These are phyloP conservation scores for Serinus canaria DNA, from an alignment of 2,113 vertebrate genomes.

Conservation along the genomic window DNA sequence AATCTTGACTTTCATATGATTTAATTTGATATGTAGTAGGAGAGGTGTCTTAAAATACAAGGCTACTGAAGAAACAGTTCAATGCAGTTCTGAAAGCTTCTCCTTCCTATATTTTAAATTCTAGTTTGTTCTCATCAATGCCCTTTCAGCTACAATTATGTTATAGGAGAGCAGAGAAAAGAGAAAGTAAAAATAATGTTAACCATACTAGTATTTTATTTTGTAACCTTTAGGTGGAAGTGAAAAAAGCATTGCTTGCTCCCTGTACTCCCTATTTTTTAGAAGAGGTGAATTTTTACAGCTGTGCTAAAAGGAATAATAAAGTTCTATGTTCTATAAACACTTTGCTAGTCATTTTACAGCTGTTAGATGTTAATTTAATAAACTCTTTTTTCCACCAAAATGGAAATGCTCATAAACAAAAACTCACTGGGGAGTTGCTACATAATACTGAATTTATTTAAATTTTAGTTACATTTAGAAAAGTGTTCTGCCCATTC, in stretches of 20 bases:
- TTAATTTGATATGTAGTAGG: not conserved
- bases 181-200: not conserved
- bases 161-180: not conserved
- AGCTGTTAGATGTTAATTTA: fast-evolving
- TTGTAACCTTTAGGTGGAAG: not conserved
- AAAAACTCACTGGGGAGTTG: not conserved
- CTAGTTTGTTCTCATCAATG: not conserved
- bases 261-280: not conserved
- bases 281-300: not conserved
- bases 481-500: not conserved
- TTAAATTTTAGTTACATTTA: not conserved
- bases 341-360: not conserved
- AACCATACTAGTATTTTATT: not conserved
- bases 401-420: not conserved
- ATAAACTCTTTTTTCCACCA: not conserved
- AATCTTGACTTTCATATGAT: not conserved
- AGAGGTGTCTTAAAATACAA: not conserved
- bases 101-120: not conserved
- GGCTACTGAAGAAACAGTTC: not conserved
- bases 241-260: not conserved
- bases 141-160: not conserved
- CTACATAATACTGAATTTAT: not conserved
- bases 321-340: not conserved
- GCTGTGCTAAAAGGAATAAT: not conserved
- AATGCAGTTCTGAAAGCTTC: not conserved